Evolutionary conservation across 2,888 invertebrate species (phyloP), one percentile per base, ranked within the genome.

Genomic region (Dione juno): DNA sequence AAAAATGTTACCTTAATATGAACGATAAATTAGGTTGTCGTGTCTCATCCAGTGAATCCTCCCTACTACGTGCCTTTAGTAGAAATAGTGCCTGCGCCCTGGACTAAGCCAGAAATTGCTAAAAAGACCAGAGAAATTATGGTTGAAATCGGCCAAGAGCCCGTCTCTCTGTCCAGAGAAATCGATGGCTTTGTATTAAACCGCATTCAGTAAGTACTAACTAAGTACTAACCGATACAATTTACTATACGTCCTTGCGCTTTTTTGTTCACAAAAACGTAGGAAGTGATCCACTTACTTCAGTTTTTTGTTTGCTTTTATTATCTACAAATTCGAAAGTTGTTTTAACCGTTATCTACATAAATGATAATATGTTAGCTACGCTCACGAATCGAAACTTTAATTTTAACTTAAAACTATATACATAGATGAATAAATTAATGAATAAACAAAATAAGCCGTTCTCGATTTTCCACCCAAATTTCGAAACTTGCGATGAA

Each of bases 21-120:
- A n/a, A n/a, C n/a, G n/a, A n/a, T n/a, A n/a, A n/a, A n/a, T 78
- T 94, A 97, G 92, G 94, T 96, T 41, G 94, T 97, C 64, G 97
- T 98, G 14, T 97, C 97, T 0, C 99, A 99, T 90, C 99, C 99
- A 88, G 97, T 98, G 2, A 99, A 99, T 87, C 99, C 99, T 7
- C 99, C 99, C 0, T 99, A 99, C 87, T 99, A 98, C 85, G 97
- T 98, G 35, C 98, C 98, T 0, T 91, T 99, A 57, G 98, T 98
- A 0, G 99, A 99, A 92, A 94, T 99, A 14, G 97, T 99, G 0
- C 99, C 99, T 0, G 97, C 98, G 0, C 97, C 98, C 6, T 98
- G 98, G 98, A 99, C 99, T 0, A 95, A 96, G 66, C 94, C 95
- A 0, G 96, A 96, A 74, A 95, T 97, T 11, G 94, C 96, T 0